Evolutionary conservation across 1,140 invertebrate species (phyloP).

Genomic region (Euwallacea fornicatus): DNA sequence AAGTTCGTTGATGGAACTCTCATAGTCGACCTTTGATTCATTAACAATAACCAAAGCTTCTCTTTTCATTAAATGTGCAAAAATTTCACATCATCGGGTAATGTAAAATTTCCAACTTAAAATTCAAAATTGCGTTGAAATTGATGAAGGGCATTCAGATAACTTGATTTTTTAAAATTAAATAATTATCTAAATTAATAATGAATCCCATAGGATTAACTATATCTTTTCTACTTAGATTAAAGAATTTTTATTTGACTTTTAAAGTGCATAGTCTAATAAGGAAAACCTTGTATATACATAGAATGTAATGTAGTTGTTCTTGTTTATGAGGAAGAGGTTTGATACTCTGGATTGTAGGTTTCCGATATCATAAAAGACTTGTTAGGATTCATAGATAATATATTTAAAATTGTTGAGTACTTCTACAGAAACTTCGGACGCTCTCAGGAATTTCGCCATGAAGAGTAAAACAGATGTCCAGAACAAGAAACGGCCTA

Average conservation of each 20-base stretch:
- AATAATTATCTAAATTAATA: slow-evolving; percentile 36
- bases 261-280: too few relatives aligned
- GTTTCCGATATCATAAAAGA: slow-evolving; percentile 30
- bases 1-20: slow-evolving; percentile 45
- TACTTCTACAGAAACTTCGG: slow-evolving; percentile 9
- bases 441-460: neutral
- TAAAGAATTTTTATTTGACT: too few relatives aligned
- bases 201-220: too few relatives aligned
- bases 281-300: too few relatives aligned
- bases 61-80: too few relatives aligned
- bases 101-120: too few relatives aligned
- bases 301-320: too few relatives aligned
- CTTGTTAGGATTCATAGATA: slow-evolving; percentile 36
- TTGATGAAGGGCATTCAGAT: slow-evolving; percentile 27
- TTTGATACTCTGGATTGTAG: slow-evolving; percentile 10
- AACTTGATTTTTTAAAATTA: slow-evolving; percentile 41
- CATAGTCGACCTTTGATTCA: slow-evolving; percentile 49
- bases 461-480: too few relatives aligned
- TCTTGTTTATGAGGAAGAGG: too few relatives aligned
- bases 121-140: slow-evolving; percentile 38
- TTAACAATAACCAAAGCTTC: slow-evolving; percentile 45
- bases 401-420: slow-evolving; percentile 24
- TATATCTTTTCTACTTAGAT: too few relatives aligned
- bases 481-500: too few relatives aligned
- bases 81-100: too few relatives aligned